Conservation (phyloP, 2,113 vertebrate species). For the Vombatus ursinus region DNA sequence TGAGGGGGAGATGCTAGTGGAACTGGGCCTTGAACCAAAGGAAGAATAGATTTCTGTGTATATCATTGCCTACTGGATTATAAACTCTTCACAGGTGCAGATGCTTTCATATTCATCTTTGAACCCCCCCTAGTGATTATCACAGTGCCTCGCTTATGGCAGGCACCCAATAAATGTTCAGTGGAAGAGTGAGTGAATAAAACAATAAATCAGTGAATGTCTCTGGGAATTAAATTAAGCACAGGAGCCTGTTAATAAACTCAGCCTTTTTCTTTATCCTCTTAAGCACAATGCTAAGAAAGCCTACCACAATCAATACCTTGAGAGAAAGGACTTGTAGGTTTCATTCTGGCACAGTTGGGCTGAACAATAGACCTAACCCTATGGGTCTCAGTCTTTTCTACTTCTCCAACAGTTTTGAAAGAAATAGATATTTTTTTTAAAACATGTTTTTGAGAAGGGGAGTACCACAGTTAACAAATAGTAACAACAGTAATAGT, state of each 20-base stretch:
- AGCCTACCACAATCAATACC: background rate
- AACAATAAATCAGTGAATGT: background rate
- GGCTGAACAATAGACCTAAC: slow-evolving; percentile 10
- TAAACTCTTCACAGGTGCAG: background rate
- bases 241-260: background rate
- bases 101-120: background rate
- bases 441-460: background rate
- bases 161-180: background rate
- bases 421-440: background rate
- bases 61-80: background rate
- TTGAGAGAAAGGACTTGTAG: background rate
- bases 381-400: background rate
- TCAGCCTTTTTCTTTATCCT: background rate
- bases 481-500: background rate
- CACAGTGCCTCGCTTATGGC: background rate
- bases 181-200: background rate
- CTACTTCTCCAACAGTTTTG: background rate
- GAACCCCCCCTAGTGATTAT: background rate
- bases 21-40: background rate
- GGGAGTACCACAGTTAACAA: background rate
- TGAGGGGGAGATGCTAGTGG: background rate
- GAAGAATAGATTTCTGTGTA: background rate
- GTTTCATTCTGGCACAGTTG: background rate
- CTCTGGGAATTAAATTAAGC: background rate
- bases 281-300: background rate